These are phyloP conservation scores for Myanophis thanlyinensis DNA, from an alignment of 2,113 vertebrate species.

Conservation along the genomic window DNA sequence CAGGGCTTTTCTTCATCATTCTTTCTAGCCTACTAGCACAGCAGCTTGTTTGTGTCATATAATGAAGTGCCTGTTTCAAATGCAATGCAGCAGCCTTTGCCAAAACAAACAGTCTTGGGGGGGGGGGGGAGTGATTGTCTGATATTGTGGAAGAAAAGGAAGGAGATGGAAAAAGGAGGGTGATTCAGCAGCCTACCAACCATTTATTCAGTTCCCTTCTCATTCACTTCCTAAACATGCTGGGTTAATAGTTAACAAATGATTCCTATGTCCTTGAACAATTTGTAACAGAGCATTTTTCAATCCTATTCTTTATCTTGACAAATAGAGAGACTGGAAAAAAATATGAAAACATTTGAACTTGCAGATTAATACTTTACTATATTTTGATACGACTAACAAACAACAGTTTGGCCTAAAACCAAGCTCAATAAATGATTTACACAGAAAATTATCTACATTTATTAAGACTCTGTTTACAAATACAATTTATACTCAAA, in stretches of 20 bases:
- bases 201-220: not conserved
- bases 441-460: not conserved
- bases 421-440: not conserved
- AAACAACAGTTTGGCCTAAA: not conserved
- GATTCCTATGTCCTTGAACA: conserved; percentile 5
- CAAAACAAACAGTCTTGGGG: conserved; percentile 10
- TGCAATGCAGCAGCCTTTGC: not conserved
- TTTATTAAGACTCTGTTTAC: not conserved
- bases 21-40: conserved; percentile 2
- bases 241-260: not conserved
- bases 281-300: not conserved
- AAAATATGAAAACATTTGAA: not conserved
- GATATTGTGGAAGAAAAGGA: not conserved
- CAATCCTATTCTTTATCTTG: not conserved
- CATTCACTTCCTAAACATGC: not conserved
- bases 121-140: not conserved
- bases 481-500: not conserved
- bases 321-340: not conserved
- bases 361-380: not conserved
- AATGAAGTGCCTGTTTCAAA: conserved; percentile 10
- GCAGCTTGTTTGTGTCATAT: not conserved
- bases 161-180: not conserved
- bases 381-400: not conserved
- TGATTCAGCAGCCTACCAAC: conserved; percentile 6
- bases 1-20: not conserved